A percentile compares a stretch with the other conserved stretches of the same genome.
phyloP scores from a whole-genome alignment of 2,797 vertebrate species.

The Neomorphus geoffroyi region DNA sequence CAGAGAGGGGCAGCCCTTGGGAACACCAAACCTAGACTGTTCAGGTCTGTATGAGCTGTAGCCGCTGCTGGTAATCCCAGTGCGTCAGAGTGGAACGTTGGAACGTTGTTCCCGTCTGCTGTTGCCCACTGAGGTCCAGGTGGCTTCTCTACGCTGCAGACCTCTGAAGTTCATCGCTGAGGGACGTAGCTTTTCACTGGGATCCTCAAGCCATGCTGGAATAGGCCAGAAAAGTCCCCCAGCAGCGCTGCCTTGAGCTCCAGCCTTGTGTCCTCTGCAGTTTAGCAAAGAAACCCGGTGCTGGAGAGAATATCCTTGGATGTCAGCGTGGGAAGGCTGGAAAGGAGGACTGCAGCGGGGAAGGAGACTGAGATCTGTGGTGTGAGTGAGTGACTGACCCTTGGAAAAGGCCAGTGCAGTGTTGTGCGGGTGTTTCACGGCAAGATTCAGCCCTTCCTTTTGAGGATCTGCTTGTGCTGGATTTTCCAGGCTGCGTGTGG shows the following conservation, averaged over 20 bases:
- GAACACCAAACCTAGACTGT: background rate
- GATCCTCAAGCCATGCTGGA: background rate
- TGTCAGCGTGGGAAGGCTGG: background rate
- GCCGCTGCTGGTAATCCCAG: background rate
- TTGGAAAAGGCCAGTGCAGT: fast-evolving
- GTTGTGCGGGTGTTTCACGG: fast-evolving
- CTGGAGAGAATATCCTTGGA: background rate
- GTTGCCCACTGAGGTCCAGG: fast-evolving
- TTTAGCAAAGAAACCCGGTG: background rate
- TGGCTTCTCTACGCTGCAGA: background rate
- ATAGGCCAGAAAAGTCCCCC: background rate
- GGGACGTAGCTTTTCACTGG: background rate
- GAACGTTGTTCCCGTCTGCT: background rate
- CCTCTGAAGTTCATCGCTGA: background rate
- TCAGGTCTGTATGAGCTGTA: background rate
- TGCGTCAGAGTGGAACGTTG: fast-evolving
- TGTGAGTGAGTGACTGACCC: background rate
- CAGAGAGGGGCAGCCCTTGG: fast-evolving
- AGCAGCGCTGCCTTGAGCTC: background rate
- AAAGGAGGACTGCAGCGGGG: background rate
- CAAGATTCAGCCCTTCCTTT: background rate
- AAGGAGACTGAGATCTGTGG: background rate
- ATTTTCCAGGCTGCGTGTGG: fast-evolving
- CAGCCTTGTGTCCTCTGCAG: background rate
- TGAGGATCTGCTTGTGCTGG: background rate